Evolutionary conservation across 2,113 vertebrate genomes (phyloP).

Genomic region (Lonchura striata): DNA sequence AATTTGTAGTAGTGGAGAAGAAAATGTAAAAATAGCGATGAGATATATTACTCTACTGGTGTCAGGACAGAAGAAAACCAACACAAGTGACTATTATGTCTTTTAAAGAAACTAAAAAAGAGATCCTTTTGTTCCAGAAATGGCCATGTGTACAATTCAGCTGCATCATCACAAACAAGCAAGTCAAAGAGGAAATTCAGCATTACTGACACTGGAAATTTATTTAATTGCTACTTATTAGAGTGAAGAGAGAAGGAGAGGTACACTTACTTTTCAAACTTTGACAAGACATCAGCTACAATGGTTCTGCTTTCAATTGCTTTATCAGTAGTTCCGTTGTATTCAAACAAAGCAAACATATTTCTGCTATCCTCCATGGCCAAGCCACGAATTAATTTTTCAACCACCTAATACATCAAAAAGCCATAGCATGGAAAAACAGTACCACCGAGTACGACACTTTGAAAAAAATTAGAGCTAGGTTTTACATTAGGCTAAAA

Average conservation of each 20-base stretch:
- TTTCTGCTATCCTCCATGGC: slow-evolving; percentile 98
- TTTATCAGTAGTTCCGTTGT: slow-evolving; percentile 84
- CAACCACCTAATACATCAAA: slow-evolving; percentile 84
- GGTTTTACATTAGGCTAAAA: background rate
- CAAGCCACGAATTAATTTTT: slow-evolving; percentile 93
- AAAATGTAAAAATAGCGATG: background rate
- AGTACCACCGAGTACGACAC: background rate
- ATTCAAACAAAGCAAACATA: slow-evolving; percentile 97
- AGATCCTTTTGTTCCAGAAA: background rate
- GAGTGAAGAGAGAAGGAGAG: background rate
- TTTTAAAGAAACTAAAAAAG: background rate
- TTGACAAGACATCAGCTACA: slow-evolving; percentile 92
- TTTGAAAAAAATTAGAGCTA: background rate
- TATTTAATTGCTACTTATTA: background rate
- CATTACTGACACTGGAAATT: background rate
- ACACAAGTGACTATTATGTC: background rate
- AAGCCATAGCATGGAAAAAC: background rate
- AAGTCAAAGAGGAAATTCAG: background rate
- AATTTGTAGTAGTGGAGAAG: background rate
- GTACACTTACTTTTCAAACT: slow-evolving; percentile 91
- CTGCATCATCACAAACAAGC: background rate
- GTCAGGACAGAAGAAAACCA: background rate
- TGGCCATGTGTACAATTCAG: background rate
- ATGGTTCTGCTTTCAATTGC: slow-evolving; percentile 93
- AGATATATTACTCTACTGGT: background rate